Percentiles rank a stretch among this genome's conserved stretches.
These are phyloP conservation scores for Protobothrops mucrosquamatus DNA, from an alignment of 2,113 vertebrate genomes.

Conservation along the genomic window DNA sequence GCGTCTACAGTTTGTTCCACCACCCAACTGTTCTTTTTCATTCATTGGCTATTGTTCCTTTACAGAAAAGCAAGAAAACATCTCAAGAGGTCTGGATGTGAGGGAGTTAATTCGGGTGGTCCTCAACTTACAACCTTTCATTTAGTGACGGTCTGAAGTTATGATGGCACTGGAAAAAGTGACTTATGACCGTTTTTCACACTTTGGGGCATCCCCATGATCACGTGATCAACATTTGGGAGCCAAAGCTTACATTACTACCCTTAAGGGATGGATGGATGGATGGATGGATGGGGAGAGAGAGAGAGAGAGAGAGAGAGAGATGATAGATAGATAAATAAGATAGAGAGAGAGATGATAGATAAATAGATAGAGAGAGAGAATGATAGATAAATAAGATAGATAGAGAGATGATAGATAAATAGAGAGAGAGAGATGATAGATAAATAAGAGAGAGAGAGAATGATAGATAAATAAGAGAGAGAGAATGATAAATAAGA, in stretches of 20 bases:
- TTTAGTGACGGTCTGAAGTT: background rate
- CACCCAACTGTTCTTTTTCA: background rate
- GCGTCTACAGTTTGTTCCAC: background rate
- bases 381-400: too few relatives aligned
- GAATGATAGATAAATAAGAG: too few relatives aligned
- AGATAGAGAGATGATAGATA: too few relatives aligned
- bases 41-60: background rate
- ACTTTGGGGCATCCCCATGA: background rate
- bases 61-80: background rate
- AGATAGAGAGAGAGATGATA: too few relatives aligned
- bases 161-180: background rate
- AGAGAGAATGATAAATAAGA: too few relatives aligned
- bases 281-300: accelerated
- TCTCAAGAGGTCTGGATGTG: background rate
- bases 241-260: background rate
- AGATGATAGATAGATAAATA: too few relatives aligned
- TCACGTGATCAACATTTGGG: background rate
- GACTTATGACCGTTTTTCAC: background rate
- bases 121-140: background rate
- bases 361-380: too few relatives aligned
- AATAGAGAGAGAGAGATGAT: too few relatives aligned
- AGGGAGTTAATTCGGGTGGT: background rate
- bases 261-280: background rate
- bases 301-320: too few relatives aligned
- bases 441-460: too few relatives aligned